Evolutionary conservation across 2,797 vertebrate genomes (phyloP), one percentile per base, ranked within the genome.

Genomic region (Mionectes olivaceus): DNA sequence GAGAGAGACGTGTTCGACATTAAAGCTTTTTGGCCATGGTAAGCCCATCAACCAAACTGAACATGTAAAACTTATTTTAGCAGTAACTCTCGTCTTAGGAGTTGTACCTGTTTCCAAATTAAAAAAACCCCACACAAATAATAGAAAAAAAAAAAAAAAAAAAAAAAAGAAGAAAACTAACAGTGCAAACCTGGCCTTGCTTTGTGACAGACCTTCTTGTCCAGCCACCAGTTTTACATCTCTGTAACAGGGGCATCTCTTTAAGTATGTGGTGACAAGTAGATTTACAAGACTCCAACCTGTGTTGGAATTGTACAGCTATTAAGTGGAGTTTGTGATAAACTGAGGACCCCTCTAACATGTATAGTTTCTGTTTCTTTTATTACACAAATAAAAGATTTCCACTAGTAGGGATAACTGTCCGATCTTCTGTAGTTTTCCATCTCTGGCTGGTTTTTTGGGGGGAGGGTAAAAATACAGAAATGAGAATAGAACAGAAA

Each of bases 71-170:
- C 3, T 57, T 73, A 6, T 77, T 83, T 41, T 30, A 65, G 32
- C 8, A n/a, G 18, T 28, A 70, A 6, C 12, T 57, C 9, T 49
- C 16, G 25, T 19, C 16, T 11, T 44, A 13, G 23, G 44, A 71
- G 13, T 43, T 68, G 4, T 60, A 49, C 28, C 23, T 68, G 23
- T n/a, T 46, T 77, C 17, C 41, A 61, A 53, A 68, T 9, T 2
- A 21, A 27, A 37, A 44, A n/a, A 24, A 4, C 0, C 2, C 2
- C 27, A 30, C 50, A 30, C 10, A 30, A 10, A 52, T 3, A 52
- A 39, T 12, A 39, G 23, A 7, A 6, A 11, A 13, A 2, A 67
- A 19, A 55, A 28, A 19, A 7, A 13, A 10, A 24, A 24, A 4
- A 41, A 28, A 44, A 15, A 67, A 39, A 12, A 47, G 27, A 12